These are phyloP conservation scores for Notothenia rossii DNA, from an alignment of 2,113 vertebrate species.

Conservation along the genomic window DNA sequence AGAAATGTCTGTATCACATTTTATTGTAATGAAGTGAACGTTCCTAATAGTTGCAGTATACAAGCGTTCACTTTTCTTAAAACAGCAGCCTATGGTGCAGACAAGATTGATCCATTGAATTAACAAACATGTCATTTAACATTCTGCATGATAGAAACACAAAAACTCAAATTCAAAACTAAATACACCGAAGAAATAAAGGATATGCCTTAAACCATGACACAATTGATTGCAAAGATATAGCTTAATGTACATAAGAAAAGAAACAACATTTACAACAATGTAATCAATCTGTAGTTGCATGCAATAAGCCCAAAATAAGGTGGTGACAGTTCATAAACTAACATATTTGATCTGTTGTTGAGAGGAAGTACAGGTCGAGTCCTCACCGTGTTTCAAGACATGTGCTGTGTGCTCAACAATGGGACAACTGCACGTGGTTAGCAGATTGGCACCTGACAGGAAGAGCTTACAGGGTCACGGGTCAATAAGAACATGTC, in stretches of 20 bases:
- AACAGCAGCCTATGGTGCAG: background rate
- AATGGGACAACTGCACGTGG: background rate
- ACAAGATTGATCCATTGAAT: background rate
- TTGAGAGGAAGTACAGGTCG: no score
- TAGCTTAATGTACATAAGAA: background rate
- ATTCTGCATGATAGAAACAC: background rate
- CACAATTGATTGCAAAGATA: background rate
- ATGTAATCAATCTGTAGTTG: background rate
- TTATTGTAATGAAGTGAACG: no score
- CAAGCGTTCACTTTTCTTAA: background rate
- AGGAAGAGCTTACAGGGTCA: slow-evolving; percentile 11
- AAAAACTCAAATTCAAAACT: background rate
- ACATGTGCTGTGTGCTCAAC: background rate
- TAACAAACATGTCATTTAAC: background rate
- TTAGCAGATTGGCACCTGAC: slow-evolving; percentile 42
- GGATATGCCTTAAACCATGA: background rate
- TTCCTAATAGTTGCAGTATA: no score
- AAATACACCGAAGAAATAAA: background rate
- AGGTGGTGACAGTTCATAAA: background rate
- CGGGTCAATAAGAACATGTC: no score
- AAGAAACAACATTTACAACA: background rate
- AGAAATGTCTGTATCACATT: no score
- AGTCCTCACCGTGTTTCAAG: background rate
- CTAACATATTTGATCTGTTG: no score
- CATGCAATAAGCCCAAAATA: background rate